Evolutionary conservation across 1,140 invertebrate species (phyloP).

Genomic region (Venturia canescens): DNA sequence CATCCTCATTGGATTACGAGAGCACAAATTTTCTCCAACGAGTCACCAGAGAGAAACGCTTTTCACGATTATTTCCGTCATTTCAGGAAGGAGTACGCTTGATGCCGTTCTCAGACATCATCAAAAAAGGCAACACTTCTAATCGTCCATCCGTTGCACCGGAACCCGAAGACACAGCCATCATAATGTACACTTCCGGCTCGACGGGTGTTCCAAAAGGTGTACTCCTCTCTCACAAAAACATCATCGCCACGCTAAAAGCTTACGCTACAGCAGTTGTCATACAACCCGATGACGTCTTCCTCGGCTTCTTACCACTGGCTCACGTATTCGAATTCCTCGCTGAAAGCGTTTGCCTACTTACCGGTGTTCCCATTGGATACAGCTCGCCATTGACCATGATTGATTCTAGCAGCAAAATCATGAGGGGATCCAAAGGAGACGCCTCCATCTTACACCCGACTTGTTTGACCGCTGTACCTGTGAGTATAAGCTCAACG

Average conservation of each 20-base stretch:
- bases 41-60: neutral
- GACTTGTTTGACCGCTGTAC: constrained; percentile 96
- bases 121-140: constrained; percentile 64
- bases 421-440: constrained; percentile 93
- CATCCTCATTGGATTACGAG: neutral
- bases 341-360: constrained; percentile 84
- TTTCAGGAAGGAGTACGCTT: constrained; percentile 66
- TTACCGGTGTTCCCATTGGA: constrained; percentile 94
- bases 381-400: constrained; percentile 97
- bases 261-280: constrained; percentile 90
- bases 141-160: constrained; percentile 78
- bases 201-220: constrained; percentile 95
- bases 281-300: constrained; percentile 86
- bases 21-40: neutral
- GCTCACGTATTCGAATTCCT: constrained; percentile 98
- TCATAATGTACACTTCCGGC: constrained; percentile 98
- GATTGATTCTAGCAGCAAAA: constrained; percentile 96
- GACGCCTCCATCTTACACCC: constrained; percentile 94
- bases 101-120: constrained; percentile 64
- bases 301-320: constrained; percentile 96
- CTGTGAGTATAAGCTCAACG: constrained; percentile 79
- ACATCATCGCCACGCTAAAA: constrained; percentile 92
- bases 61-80: constrained; percentile 2
- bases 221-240: constrained; percentile 91
- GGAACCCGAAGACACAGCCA: constrained; percentile 87